Conservation (phyloP, 1,140 invertebrate species). For the Pteromalus puparum region DNA sequence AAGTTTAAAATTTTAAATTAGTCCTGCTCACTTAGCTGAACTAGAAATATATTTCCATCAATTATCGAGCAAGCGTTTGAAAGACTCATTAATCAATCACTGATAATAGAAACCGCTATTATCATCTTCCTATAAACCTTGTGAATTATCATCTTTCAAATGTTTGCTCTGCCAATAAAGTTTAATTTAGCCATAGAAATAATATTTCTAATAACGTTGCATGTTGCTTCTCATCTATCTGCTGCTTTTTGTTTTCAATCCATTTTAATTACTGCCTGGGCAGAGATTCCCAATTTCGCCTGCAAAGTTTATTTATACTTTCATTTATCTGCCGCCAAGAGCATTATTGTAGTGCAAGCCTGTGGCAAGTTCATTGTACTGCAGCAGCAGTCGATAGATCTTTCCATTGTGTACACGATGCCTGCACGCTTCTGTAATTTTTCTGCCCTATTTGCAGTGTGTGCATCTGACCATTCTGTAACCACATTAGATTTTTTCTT, state of each 20-base stretch:
- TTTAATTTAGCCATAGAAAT: background rate
- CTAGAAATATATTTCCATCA: background rate
- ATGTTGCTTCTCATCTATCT: too few species aligned
- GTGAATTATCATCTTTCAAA: too few species aligned
- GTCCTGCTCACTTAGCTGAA: too few species aligned
- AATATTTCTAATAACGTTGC: too few species aligned
- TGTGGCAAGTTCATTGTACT: conserved; percentile 33
- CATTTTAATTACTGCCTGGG: too few species aligned
- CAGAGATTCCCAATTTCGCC: background rate
- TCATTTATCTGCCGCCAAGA: background rate
- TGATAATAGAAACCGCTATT: background rate
- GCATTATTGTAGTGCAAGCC: background rate
- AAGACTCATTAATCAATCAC: background rate
- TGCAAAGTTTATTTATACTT: background rate
- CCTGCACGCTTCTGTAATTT: conserved; percentile 28
- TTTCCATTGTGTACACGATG: conserved; percentile 25
- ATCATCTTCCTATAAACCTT: background rate
- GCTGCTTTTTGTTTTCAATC: too few species aligned
- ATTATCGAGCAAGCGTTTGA: background rate
- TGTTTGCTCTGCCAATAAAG: background rate
- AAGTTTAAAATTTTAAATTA: too few species aligned
- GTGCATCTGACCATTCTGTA: conserved; percentile 30
- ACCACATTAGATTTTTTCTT: conserved; percentile 13
- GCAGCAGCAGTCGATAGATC: background rate
- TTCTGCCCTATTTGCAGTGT: conserved; percentile 37